Evolutionary conservation across 2,113 vertebrate species (phyloP).

Genomic region (Arizona elegans): DNA sequence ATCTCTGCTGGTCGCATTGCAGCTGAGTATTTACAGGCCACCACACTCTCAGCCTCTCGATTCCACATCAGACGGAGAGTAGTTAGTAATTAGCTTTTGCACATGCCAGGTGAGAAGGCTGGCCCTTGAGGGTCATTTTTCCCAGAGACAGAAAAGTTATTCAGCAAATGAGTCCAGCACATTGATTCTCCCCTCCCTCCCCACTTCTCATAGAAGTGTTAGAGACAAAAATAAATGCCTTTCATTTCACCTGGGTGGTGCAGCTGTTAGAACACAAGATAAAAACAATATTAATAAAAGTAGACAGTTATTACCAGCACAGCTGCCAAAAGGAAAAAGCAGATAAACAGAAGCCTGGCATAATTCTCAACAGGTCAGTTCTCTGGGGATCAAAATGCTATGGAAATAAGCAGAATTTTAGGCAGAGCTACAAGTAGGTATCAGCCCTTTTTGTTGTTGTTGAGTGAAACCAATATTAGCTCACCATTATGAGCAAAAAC

Average conservation of each 20-base stretch:
- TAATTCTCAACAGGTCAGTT: constrained; percentile 25
- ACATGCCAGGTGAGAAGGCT: constrained; percentile 42
- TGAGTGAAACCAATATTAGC: neutral
- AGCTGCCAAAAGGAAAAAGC: constrained; percentile 38
- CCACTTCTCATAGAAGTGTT: constrained; percentile 32
- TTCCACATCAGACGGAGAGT: constrained; percentile 32
- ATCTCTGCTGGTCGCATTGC: constrained; percentile 30
- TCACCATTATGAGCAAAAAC: neutral
- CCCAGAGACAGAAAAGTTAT: constrained; percentile 53
- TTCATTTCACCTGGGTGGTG: constrained; percentile 61
- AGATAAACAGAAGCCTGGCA: constrained; percentile 37
- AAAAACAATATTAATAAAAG: constrained; percentile 63
- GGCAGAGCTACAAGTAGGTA: constrained; percentile 22
- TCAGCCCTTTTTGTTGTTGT: neutral
- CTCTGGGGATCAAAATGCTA: constrained; percentile 13
- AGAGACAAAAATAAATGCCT: constrained; percentile 55
- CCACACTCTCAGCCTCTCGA: neutral
- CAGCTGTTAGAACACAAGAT: constrained; percentile 44
- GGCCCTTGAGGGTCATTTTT: constrained; percentile 44
- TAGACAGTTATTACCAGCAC: constrained; percentile 48
- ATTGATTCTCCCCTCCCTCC: constrained; percentile 42
- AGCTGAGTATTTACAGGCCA: neutral
- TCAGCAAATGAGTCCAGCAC: constrained; percentile 55
- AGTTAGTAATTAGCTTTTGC: constrained; percentile 60
- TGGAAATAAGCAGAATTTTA: constrained; percentile 21